Base-by-base conservation (phyloP, 2,888 invertebrate species). In the Drosophila fulvimacula region DNA sequence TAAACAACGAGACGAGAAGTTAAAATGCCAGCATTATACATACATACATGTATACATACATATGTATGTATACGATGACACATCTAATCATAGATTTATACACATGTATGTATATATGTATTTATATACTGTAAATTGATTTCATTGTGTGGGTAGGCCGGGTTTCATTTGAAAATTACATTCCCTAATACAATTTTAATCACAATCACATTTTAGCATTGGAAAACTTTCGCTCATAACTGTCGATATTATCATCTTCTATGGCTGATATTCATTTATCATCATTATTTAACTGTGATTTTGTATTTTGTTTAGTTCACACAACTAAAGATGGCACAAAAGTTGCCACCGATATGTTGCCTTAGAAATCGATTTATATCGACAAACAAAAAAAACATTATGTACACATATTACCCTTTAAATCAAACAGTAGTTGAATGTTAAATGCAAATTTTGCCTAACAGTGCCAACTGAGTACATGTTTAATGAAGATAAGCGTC, bases 11-110 rank as follows among this genome's bases (percentile, higher is more conserved):
- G 24, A 11, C 32, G 5, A n/a, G 10, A 46, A 51, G 32, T 5
- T 2, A 36, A 21, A 15, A 11, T 3, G 17, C 46, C 5, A 34
- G 21, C 51, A 51, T 51, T 42, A 11, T 48, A n/a, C n/a, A n/a
- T n/a, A n/a, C n/a, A n/a, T n/a, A n/a, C n/a, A n/a, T n/a, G n/a
- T n/a, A n/a, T n/a, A n/a, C n/a, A n/a, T n/a, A n/a, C n/a, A n/a
- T n/a, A n/a, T n/a, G n/a, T n/a, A n/a, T n/a, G n/a, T n/a, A 24
- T 32, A 24, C n/a, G 15, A 60, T 56, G 60, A 60, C 19, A 42
- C 32, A 53, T 39, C 6, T 48, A 30, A 48, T 30, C 46, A 48
- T 30, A 46, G 46, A 48, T 17, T 3, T 30, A 27, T 27, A 44
- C 2, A 24, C 13, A 21, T 21, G 3, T 5, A 44, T 24, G 7